Evolutionary conservation across 2,888 invertebrate genomes (phyloP).

Genomic region (Cheilosia vulpina): DNA sequence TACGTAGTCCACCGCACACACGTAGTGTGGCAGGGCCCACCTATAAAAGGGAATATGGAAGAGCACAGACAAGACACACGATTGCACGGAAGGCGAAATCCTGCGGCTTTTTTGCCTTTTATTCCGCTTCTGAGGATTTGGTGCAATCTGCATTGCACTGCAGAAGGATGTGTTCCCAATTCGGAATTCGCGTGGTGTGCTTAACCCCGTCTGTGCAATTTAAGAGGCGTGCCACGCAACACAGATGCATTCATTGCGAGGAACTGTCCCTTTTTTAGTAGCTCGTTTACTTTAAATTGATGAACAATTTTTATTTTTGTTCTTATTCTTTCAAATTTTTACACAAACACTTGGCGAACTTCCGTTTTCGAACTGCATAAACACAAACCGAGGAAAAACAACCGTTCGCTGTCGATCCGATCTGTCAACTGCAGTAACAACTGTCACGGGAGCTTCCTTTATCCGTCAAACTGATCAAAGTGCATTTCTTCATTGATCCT

Average conservation of each 20-base stretch:
- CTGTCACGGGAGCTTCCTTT: conserved; percentile 29
- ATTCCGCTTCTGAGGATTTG: conserved; percentile 23
- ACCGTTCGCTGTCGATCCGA: conserved; percentile 15
- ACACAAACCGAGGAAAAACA: background rate
- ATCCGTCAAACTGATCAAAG: conserved; percentile 65
- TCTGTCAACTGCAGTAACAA: conserved; percentile 33
- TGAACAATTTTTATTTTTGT: background rate
- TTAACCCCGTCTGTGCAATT: conserved; percentile 64
- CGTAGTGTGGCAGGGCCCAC: conserved; percentile 4
- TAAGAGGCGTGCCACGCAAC: conserved; percentile 36
- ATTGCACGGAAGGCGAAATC: conserved; percentile 52
- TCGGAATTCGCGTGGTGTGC: conserved; percentile 45
- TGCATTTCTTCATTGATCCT: conserved; percentile 57
- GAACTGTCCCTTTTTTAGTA: conserved; percentile 13
- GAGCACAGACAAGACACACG: conserved; percentile 26
- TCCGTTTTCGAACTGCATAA: background rate
- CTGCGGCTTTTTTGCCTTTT: conserved; percentile 52
- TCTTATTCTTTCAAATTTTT: background rate
- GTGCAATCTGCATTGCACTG: conserved; percentile 37
- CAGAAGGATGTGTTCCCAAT: conserved; percentile 58
- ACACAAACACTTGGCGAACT: conserved; percentile 5
- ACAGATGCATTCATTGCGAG: conserved; percentile 54
- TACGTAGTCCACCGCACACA: conserved; percentile 18
- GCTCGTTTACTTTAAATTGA: conserved; percentile 3
- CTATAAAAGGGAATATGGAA: conserved; percentile 36